Evolutionary conservation across 2,888 invertebrate species (phyloP).

Genomic region (Ditula angustiorana): DNA sequence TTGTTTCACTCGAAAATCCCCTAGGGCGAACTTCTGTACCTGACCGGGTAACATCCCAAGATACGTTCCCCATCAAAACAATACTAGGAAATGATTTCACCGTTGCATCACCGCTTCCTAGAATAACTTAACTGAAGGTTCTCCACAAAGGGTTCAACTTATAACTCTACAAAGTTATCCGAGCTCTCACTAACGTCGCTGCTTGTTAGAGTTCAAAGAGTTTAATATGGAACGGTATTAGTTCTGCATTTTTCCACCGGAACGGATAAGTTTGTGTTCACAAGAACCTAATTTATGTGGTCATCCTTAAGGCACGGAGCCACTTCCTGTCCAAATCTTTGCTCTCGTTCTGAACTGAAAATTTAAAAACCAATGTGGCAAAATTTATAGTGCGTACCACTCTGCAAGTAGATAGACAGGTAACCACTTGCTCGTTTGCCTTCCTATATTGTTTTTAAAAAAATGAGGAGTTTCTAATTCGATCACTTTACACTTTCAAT

Average conservation of each 20-base stretch:
- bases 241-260: neutral
- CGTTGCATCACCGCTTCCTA: conserved; percentile 19
- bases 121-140: conserved; percentile 15
- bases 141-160: conserved; percentile 5
- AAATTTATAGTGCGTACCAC: conserved; percentile 10
- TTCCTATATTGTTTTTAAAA: too few relatives aligned
- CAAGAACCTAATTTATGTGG: conserved; percentile 57
- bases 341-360: conserved; percentile 13
- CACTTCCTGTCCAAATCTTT: conserved; percentile 52
- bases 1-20: too few relatives aligned
- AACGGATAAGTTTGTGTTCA: conserved; percentile 25
- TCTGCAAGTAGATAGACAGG: neutral
- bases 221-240: neutral
- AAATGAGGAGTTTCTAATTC: too few relatives aligned
- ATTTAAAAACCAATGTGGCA: neutral
- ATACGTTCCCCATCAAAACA: conserved; percentile 17
- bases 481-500: too few relatives aligned
- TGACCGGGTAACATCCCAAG: conserved; percentile 22
- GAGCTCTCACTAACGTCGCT: neutral
- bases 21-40: too few relatives aligned
- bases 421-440: too few relatives aligned
- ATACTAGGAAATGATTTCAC: conserved; percentile 28
- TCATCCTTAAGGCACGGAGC: conserved; percentile 50
- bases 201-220: neutral
- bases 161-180: neutral